Base-by-base conservation (phyloP, 2,113 vertebrate species). In the Ctenodactylus gundi region DNA sequence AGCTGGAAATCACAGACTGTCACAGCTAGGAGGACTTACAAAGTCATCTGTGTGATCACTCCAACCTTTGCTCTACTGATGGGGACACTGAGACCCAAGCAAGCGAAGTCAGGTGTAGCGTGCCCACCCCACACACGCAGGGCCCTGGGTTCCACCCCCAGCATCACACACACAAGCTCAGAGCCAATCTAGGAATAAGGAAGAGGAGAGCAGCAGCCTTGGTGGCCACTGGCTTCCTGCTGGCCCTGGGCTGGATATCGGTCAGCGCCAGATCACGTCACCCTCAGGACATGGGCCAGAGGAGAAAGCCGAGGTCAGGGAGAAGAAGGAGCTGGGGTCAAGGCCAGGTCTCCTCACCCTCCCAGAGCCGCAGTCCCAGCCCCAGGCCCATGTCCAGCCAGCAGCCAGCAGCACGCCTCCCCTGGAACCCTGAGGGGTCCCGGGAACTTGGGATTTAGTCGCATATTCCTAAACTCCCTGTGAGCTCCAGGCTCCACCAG, bases 151-250 rank as follows among this genome's bases (percentile, higher is more conserved):
- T 70, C 41, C 21, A 25, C 27, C 68, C 68, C 68, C 41, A 39
- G 39, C 23, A 13, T 25, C 39, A 27, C 68, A 44, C 39, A 6
- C 21, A 70, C 5, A 41, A 70, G 39, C 21, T 23, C 39, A 70
- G 64, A 20, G 68, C 6, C 8, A 12, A 70, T 44, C 36, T 27
- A 70, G 39, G 4, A 41, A 70, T 14, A 70, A 31, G 25, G 27
- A 13, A 8, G 6, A 14, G 6, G 17, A n/a, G 34, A 6, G 12
- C 2, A 36, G 36, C 31, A 29, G 3, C 6, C 11, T 23, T 3
- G 8, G 31, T 0, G 23, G 21, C 21, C 17, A 36, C 76, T 3
- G 1, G 44, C 76, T 27, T 55, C 21, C 2, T 9, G 76, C 76
- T 29, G n/a, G 76, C 46, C 75, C 5, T 0, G 2, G 6, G 84